These are phyloP conservation scores for Oncopeltus fasciatus DNA, from an alignment of 1,140 invertebrate genomes.

Conservation along the genomic window DNA sequence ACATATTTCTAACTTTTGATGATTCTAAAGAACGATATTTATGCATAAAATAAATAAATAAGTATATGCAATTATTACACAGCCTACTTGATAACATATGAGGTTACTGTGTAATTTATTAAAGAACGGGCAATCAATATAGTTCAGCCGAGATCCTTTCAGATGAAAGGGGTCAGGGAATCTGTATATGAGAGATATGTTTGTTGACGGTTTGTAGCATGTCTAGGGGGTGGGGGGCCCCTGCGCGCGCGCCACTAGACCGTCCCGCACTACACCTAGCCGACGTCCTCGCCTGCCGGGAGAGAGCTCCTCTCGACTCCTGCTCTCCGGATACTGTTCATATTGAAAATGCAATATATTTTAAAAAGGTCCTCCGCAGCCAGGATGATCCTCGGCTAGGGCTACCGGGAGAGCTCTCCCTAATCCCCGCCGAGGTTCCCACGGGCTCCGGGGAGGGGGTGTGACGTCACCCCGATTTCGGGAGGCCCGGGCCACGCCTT, in stretches of 20 bases:
- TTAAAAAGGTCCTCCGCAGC: slow-evolving; percentile 16
- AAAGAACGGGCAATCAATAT: too few species aligned
- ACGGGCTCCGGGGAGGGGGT: not conserved
- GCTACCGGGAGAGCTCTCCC: too few species aligned
- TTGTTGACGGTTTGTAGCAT: not conserved
- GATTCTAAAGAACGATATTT: too few species aligned
- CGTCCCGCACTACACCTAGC: not conserved
- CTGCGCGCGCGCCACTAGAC: not conserved
- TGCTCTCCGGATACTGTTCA: slow-evolving; percentile 6
- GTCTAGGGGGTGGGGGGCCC: not conserved
- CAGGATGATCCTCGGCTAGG: too few species aligned
- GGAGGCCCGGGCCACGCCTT: not conserved
- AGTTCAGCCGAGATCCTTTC: too few species aligned
- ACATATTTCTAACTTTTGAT: too few species aligned
- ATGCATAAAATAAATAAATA: too few species aligned
- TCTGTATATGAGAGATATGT: too few species aligned
- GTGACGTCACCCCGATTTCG: not conserved
- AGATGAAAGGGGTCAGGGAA: too few species aligned
- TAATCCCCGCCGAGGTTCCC: not conserved
- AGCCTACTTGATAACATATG: too few species aligned
- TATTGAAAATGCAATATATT: slow-evolving; percentile 20
- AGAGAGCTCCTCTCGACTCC: slow-evolving; percentile 4
- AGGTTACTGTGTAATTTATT: too few species aligned
- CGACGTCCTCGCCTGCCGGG: not conserved
- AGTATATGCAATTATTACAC: too few species aligned